Conservation (phyloP, 1,140 invertebrate genomes). For the Pseudomyrmex gracilis region DNA sequence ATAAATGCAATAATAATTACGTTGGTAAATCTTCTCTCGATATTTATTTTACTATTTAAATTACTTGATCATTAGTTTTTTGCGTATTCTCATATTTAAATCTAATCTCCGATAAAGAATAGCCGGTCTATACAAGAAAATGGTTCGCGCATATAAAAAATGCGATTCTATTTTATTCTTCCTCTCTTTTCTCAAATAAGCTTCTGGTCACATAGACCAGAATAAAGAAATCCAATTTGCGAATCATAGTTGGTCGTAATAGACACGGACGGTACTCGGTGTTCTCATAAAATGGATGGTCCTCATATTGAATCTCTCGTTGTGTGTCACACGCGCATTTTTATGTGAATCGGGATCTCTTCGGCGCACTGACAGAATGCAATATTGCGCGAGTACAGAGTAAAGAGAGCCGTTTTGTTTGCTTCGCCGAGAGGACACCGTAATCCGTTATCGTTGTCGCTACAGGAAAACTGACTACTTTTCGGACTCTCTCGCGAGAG, state of each 20-base stretch:
- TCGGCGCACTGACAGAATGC: conserved; percentile 36
- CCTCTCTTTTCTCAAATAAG: conserved; percentile 8
- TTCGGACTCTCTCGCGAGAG: conserved; percentile 3
- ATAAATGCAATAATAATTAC: neutral
- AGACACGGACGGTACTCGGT: conserved; percentile 11
- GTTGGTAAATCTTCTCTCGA: neutral
- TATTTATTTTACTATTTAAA: neutral
- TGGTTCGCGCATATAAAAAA: neutral
- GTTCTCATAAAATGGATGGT: conserved; percentile 37
- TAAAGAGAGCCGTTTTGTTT: conserved; percentile 50
- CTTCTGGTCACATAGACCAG: neutral
- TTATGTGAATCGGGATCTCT: conserved; percentile 31
- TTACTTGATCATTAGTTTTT: too few relatives aligned
- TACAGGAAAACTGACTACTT: conserved; percentile 34
- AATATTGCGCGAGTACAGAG: conserved; percentile 41
- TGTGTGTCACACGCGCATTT: conserved; percentile 33
- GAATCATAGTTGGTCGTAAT: conserved; percentile 29
- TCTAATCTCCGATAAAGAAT: neutral
- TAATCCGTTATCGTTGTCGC: conserved; percentile 19
- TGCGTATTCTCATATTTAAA: too few relatives aligned
- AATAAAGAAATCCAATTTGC: conserved; percentile 51
- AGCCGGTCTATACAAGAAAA: neutral
- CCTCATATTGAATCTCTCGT: conserved; percentile 39
- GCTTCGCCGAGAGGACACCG: conserved; percentile 18
- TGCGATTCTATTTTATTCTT: conserved; percentile 7